A percentile compares a stretch with the other conserved stretches of the same genome.
phyloP scores from a whole-genome alignment of 2,888 invertebrate genomes.

The Ophion ellenae region DNA sequence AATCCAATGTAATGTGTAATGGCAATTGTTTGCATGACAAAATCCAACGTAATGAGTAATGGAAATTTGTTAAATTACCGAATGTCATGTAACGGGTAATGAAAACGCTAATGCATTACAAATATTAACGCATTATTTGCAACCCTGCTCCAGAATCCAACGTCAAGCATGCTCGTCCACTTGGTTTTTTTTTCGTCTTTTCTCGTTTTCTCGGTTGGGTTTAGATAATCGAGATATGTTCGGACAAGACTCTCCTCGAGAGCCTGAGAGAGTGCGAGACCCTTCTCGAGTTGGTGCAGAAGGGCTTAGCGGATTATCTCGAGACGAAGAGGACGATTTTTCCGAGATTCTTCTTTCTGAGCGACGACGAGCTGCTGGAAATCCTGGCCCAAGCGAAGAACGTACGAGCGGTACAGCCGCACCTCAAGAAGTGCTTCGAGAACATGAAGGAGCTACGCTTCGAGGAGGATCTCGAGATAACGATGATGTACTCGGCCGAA shows the following conservation, averaged over 20 bases:
- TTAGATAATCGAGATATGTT: constrained; percentile 88
- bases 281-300: constrained; percentile 89
- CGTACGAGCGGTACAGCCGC: constrained; percentile 91
- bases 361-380: constrained; percentile 92
- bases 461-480: constrained; percentile 88
- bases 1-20: no score
- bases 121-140: no score
- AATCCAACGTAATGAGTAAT: no score
- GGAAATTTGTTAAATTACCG: no score
- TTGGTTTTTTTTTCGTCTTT: no score
- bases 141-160: no score
- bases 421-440: constrained; percentile 93
- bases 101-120: no score
- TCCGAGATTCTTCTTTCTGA: constrained; percentile 92
- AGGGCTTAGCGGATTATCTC: constrained; percentile 91
- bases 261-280: constrained; percentile 89
- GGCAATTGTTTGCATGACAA: no score
- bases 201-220: constrained; percentile 36
- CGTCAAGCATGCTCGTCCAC: not conserved
- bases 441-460: constrained; percentile 90
- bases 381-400: constrained; percentile 92
- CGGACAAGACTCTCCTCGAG: constrained; percentile 88
- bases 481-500: constrained; percentile 91
- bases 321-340: constrained; percentile 91
- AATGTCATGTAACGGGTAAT: no score